Percentiles rank a stretch among this genome's conserved stretches.
phyloP scores from a whole-genome alignment of 2,113 vertebrate genomes.

The Argyrosomus japonicus region DNA sequence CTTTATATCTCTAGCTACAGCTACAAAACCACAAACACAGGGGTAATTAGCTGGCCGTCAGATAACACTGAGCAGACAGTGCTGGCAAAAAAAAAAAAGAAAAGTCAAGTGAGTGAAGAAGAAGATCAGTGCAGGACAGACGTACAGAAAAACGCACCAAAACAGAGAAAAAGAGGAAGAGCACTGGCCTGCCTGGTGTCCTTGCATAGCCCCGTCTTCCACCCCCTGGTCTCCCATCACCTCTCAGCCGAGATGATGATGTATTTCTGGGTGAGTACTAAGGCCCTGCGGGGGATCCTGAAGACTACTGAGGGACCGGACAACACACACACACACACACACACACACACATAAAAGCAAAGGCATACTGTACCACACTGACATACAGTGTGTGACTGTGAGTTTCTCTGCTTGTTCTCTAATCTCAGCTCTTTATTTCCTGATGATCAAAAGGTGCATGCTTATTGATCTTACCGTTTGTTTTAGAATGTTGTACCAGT shows the following conservation, averaged over 20 bases:
- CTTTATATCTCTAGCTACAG: constrained; percentile 35
- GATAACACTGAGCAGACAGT: constrained; percentile 33
- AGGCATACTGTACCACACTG: background rate
- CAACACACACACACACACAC: constrained; percentile 9
- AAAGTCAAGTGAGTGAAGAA: constrained; percentile 33
- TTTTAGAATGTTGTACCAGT: background rate
- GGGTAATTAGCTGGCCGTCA: constrained; percentile 36
- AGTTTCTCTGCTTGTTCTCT: background rate
- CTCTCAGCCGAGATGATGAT: constrained; percentile 75
- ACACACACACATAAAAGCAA: background rate
- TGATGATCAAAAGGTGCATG: background rate
- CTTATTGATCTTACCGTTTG: background rate
- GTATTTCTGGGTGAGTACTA: constrained; percentile 79
- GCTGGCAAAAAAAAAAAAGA: background rate
- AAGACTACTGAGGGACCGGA: background rate
- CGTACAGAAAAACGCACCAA: constrained; percentile 18
- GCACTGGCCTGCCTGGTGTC: constrained; percentile 51
- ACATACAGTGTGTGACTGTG: background rate
- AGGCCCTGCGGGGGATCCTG: constrained; percentile 51
- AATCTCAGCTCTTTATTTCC: constrained; percentile 1
- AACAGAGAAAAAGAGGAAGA: constrained; percentile 37
- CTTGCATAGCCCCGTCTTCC: constrained; percentile 50
- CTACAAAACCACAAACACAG: constrained; percentile 52
- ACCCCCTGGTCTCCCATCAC: constrained; percentile 42
- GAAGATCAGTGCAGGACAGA: constrained; percentile 41